Conservation (phyloP, 2,888 invertebrate species). For the Epinotia bilunana region DNA sequence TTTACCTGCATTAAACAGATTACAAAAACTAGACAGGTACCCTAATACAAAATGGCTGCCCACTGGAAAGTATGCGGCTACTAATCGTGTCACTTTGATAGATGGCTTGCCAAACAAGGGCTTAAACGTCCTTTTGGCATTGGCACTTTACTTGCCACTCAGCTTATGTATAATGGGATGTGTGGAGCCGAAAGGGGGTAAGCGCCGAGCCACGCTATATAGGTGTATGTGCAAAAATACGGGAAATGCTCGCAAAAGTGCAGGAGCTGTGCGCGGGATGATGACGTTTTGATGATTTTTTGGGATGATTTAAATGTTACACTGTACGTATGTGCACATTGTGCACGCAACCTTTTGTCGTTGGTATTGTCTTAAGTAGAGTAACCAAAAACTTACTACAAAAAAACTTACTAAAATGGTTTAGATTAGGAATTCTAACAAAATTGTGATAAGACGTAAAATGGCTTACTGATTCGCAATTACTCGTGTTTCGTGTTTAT, state of each 20-base stretch:
- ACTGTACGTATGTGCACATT: no score
- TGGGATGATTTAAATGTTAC: background rate
- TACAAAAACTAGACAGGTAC: constrained; percentile 39
- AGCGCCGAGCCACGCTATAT: constrained; percentile 11
- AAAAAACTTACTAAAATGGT: no score
- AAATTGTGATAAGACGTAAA: no score
- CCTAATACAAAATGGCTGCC: constrained; percentile 41
- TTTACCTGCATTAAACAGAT: constrained; percentile 21
- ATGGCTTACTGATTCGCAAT: no score
- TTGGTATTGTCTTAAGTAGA: no score
- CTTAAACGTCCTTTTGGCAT: background rate
- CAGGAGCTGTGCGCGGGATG: constrained; percentile 39
- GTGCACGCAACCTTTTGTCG: no score
- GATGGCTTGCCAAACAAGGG: constrained; percentile 42
- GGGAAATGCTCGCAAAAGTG: constrained; percentile 44
- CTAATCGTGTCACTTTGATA: constrained; percentile 49
- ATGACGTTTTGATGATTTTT: constrained; percentile 23
- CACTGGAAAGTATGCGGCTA: constrained; percentile 45
- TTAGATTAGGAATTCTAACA: no score
- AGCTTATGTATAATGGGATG: constrained; percentile 2
- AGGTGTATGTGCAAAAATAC: constrained; percentile 42
- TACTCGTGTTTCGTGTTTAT: no score
- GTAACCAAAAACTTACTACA: no score
- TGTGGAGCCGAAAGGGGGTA: constrained; percentile 4
- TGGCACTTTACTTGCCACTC: background rate